Evolutionary conservation across 2,113 vertebrate species (phyloP).

Genomic region (Zosterops borbonicus): DNA sequence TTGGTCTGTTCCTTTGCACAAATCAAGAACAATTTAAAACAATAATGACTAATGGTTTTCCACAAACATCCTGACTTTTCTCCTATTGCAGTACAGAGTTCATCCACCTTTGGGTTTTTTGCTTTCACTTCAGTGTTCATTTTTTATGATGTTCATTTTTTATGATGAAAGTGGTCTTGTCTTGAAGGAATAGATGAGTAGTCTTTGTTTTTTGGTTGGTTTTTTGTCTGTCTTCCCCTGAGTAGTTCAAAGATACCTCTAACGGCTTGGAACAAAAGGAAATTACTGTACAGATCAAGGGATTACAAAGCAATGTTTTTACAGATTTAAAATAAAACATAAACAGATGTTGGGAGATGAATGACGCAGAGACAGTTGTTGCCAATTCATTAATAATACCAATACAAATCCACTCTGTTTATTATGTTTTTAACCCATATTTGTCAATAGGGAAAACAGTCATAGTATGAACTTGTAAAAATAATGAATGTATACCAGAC

Average conservation of each 20-base stretch:
- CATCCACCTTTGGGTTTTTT: slow-evolving; percentile 67
- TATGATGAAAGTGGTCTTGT: slow-evolving; percentile 69
- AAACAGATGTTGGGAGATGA: slow-evolving; percentile 74
- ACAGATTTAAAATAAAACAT: slow-evolving; percentile 78
- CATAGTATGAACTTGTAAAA: slow-evolving; percentile 55
- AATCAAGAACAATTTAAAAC: slow-evolving; percentile 66
- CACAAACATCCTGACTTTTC: slow-evolving; percentile 55
- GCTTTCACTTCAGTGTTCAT: slow-evolving; percentile 73
- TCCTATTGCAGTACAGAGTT: slow-evolving; percentile 52
- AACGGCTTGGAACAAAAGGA: slow-evolving; percentile 72
- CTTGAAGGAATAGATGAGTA: slow-evolving; percentile 73
- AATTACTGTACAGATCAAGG: slow-evolving; percentile 77
- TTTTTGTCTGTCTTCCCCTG: neutral
- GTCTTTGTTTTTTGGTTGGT: neutral
- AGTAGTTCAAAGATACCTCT: slow-evolving; percentile 75
- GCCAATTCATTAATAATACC: slow-evolving; percentile 70
- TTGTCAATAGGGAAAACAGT: slow-evolving; percentile 54
- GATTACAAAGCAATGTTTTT: slow-evolving; percentile 70
- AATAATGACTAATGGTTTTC: slow-evolving; percentile 69
- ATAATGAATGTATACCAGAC: slow-evolving; percentile 53
- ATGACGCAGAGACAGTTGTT: slow-evolving; percentile 62
- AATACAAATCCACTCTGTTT: slow-evolving; percentile 60
- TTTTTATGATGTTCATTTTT: slow-evolving; percentile 74
- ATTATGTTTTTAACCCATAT: slow-evolving; percentile 59
- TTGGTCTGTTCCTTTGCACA: slow-evolving; percentile 24